These are phyloP conservation scores for Timema podura DNA, from an alignment of 2,888 invertebrate genomes.

Conservation along the genomic window DNA sequence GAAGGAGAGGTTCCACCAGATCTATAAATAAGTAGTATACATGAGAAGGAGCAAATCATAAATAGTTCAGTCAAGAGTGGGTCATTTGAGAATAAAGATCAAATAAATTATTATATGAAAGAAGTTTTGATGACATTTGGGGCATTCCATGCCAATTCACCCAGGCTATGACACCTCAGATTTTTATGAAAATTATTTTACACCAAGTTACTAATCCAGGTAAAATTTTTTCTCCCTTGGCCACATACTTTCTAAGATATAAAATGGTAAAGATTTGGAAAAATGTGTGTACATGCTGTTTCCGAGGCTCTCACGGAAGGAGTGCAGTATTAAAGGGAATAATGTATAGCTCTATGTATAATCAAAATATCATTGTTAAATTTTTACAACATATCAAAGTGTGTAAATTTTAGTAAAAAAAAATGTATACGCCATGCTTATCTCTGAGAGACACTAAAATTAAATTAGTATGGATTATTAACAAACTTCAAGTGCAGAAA, in stretches of 20 bases:
- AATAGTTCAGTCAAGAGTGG: too few relatives aligned
- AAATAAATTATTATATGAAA: too few relatives aligned
- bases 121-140: too few relatives aligned
- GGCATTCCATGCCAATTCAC: too few relatives aligned
- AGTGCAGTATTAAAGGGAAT: not conserved
- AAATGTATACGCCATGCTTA: not conserved
- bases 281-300: not conserved
- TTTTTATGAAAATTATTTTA: too few relatives aligned
- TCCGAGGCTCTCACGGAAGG: not conserved
- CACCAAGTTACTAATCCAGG: too few relatives aligned
- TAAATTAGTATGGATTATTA: not conserved
- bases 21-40: too few relatives aligned
- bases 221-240: too few relatives aligned
- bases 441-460: not conserved
- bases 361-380: not conserved
- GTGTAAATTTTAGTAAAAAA: conserved; percentile 8
- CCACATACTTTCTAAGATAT: not conserved
- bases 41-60: too few relatives aligned
- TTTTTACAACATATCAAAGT: conserved; percentile 8
- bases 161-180: too few relatives aligned
- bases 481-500: not conserved
- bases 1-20: too few relatives aligned
- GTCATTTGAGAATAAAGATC: too few relatives aligned
- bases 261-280: not conserved
- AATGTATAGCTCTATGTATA: conserved; percentile 3